phyloP scores from a whole-genome alignment of 2,113 vertebrate genomes.

The Polypterus bichir region DNA sequence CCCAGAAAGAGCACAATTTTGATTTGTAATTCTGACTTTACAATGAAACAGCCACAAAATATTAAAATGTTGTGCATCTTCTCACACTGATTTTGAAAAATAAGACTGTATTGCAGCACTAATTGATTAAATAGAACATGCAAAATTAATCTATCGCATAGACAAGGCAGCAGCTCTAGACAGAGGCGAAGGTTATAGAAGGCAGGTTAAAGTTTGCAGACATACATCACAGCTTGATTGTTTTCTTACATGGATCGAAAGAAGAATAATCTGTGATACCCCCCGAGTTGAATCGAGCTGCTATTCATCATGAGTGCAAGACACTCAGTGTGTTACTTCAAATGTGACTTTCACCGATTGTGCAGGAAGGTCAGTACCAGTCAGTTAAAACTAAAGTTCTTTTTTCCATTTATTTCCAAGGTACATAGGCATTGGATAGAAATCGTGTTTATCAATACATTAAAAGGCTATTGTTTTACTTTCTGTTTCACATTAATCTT shows the following conservation, averaged over 20 bases:
- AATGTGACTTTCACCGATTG: neutral
- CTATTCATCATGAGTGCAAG: neutral
- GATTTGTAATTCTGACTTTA: too few relatives aligned
- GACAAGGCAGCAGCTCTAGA: neutral
- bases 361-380: neutral
- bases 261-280: neutral
- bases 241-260: neutral
- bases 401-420: neutral
- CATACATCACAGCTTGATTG: neutral
- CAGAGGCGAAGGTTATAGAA: neutral
- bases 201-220: neutral
- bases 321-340: neutral
- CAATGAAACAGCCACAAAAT: too few relatives aligned
- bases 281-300: neutral
- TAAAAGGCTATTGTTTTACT: neutral
- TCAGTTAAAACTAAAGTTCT: neutral
- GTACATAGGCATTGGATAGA: neutral
- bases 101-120: neutral
- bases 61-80: too few relatives aligned
- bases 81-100: too few relatives aligned
- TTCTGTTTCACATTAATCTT: too few relatives aligned
- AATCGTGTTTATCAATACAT: neutral
- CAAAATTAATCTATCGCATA: neutral
- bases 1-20: too few relatives aligned
- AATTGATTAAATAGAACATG: conserved; percentile 5